Evolutionary conservation across 2,797 vertebrate genomes (phyloP).

Genomic region (Pseudotriccus pelzelni): DNA sequence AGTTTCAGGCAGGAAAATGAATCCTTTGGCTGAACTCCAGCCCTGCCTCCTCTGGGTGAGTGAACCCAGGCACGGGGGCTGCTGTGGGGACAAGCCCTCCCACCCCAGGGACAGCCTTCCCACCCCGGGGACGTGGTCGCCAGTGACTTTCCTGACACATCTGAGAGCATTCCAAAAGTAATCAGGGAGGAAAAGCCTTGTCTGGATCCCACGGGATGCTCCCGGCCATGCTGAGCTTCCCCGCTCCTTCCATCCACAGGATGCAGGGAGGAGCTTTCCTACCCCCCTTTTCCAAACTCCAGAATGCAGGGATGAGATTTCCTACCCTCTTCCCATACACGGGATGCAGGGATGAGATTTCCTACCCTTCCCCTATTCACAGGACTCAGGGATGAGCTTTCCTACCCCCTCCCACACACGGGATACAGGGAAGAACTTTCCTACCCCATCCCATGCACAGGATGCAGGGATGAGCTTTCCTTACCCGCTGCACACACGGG

Average conservation of each 20-base stretch:
- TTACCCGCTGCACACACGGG: neutral
- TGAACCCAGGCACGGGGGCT: neutral
- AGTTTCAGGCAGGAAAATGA: neutral
- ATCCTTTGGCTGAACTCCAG: neutral
- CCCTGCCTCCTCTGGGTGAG: neutral
- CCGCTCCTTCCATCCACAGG: neutral
- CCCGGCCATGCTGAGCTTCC: neutral
- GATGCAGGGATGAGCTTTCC: neutral
- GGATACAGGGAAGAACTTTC: neutral
- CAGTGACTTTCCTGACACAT: neutral
- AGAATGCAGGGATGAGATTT: neutral
- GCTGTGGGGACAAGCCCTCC: neutral
- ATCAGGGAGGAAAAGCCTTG: neutral
- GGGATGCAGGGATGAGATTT: neutral
- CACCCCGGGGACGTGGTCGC: fast-evolving
- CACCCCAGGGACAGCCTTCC: neutral
- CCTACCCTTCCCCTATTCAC: neutral
- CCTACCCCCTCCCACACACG: neutral
- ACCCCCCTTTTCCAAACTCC: too few species aligned
- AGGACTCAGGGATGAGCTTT: neutral
- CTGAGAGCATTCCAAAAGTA: neutral
- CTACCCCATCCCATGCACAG: fast-evolving
- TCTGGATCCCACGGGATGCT: neutral
- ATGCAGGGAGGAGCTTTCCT: neutral
- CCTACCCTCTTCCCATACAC: too few species aligned